Percentiles rank a stretch among this genome's conserved stretches.
Evolutionary conservation across 1,140 invertebrate species (phyloP).

Genomic region (Drosophila equinoxialis): DNA sequence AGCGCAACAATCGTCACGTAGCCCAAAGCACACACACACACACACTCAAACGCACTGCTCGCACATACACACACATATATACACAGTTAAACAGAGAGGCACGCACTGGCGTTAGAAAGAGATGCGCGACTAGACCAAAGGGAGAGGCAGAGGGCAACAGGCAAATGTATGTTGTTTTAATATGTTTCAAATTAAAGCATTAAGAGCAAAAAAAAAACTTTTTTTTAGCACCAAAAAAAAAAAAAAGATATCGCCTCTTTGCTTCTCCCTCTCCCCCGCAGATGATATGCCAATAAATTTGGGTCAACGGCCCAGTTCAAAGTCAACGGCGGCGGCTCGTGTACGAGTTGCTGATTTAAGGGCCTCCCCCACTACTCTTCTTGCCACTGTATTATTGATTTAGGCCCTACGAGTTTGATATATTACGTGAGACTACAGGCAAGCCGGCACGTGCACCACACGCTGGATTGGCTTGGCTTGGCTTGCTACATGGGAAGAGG

Average conservation of each 20-base stretch:
- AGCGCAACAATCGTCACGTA: conserved; percentile 72
- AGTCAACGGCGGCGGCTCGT: conserved; percentile 33
- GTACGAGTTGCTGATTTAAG: conserved; percentile 28
- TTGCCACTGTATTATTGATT: conserved; percentile 32
- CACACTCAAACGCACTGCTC: conserved; percentile 22
- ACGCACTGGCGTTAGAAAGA: conserved; percentile 38
- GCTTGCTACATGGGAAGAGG: conserved; percentile 2
- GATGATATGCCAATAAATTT: conserved; percentile 37
- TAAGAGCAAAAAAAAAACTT: background rate
- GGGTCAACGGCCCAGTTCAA: conserved; percentile 72
- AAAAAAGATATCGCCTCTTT: no score
- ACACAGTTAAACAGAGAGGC: conserved; percentile 23
- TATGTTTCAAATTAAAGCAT: conserved; percentile 16
- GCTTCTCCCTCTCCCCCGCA: background rate
- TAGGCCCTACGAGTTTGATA: conserved; percentile 45
- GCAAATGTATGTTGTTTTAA: background rate
- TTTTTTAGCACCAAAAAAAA: conserved; percentile 16
- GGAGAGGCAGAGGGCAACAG: conserved; percentile 15
- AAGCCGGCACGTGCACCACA: conserved; percentile 64
- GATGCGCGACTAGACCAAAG: conserved; percentile 15
- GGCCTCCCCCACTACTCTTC: conserved; percentile 17
- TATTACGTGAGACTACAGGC: conserved; percentile 57
- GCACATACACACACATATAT: conserved; percentile 1
- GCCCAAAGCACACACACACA: conserved; percentile 53
- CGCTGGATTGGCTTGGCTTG: conserved; percentile 19